Evolutionary conservation across 2,888 invertebrate genomes (phyloP), one percentile per base, ranked within the genome.

Genomic region (Tupiocoris notatus): DNA sequence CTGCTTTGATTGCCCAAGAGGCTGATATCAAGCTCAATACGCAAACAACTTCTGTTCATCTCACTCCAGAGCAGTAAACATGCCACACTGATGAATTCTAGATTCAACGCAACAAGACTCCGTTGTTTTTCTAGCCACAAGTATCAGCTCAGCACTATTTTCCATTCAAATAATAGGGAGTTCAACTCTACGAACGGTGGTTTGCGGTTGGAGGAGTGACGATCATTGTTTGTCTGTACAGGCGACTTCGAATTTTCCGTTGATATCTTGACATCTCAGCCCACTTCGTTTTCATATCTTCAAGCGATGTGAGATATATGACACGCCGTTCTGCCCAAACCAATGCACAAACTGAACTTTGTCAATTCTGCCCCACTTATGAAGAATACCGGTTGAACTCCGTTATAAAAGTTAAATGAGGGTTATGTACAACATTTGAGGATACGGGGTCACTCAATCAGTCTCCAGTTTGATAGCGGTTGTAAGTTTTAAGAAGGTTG

Each of bases 301-400:
- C 70, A 25, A 61, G 22, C 2, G 70, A 70, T 24, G 58, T 24
- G 25, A 9, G 22, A 59, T 70, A 58, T 23, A 70, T 58, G 70
- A 61, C 58, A 24, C 61, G 25, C 22, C 70, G 24, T 25, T 54
- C 70, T 70, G 70, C 70, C 70, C 70, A 61, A 23, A 70, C 21
- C 63, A 18, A 3, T 18, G 3, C 6, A 63, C 16, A 63, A 16
- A 18, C 7, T 7, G 20, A 63, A 6, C 6, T 63, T 20, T n/a
- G n/a, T n/a, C n/a, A n/a, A n/a, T n/a, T n/a, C n/a, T n/a, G n/a
- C n/a, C 57, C 65, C 22, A 65, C 67, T 39, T 39, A 39, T 39
- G n/a, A n/a, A n/a, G n/a, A n/a, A n/a, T n/a, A n/a, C n/a, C n/a
- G n/a, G n/a, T n/a, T n/a, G n/a, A n/a, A n/a, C n/a, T n/a, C n/a